phyloP scores from a whole-genome alignment of 2,888 invertebrate species.

The Tortrix viridana region DNA sequence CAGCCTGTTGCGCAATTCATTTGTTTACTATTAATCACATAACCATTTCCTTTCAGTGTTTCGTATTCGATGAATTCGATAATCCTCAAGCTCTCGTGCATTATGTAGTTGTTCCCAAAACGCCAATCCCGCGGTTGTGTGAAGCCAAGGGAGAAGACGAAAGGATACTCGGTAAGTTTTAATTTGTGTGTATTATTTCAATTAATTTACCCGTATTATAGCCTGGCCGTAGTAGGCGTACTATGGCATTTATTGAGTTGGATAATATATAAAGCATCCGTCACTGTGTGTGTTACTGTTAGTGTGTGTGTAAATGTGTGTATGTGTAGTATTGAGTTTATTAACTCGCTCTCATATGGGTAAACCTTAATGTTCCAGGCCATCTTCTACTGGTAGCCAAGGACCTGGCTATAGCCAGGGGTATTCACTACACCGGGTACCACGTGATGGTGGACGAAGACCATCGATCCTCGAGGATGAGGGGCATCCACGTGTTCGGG shows the following conservation, averaged over 20 bases:
- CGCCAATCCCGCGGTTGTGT: conserved; percentile 9
- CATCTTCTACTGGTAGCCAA: conserved; percentile 92
- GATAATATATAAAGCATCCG: too few relatives aligned
- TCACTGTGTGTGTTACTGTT: too few relatives aligned
- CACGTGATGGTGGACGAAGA: conserved; percentile 67
- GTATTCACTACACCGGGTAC: conserved; percentile 74
- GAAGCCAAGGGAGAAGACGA: conserved; percentile 24
- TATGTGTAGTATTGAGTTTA: too few relatives aligned
- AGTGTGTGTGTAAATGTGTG: too few relatives aligned
- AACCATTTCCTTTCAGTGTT: conserved; percentile 19
- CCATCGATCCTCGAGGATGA: conserved; percentile 48
- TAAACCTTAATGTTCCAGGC: conserved; percentile 68
- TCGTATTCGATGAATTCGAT: conserved; percentile 24
- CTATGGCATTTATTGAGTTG: too few relatives aligned
- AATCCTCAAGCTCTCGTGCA: conserved; percentile 25
- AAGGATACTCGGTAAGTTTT: conserved; percentile 21
- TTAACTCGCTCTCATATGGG: too few relatives aligned
- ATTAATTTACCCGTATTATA: too few relatives aligned
- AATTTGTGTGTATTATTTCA: not conserved
- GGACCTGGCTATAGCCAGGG: conserved; percentile 89
- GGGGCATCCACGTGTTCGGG: conserved; percentile 63
- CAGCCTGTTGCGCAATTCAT: too few relatives aligned
- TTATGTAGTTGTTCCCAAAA: conserved; percentile 23
- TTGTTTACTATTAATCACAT: not conserved
- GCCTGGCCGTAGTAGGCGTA: too few relatives aligned